Percentiles rank a stretch among this genome's conserved stretches.
phyloP scores from a whole-genome alignment of 92 coral and sea anemone genomes.

The Heliopora coerulea region DNA sequence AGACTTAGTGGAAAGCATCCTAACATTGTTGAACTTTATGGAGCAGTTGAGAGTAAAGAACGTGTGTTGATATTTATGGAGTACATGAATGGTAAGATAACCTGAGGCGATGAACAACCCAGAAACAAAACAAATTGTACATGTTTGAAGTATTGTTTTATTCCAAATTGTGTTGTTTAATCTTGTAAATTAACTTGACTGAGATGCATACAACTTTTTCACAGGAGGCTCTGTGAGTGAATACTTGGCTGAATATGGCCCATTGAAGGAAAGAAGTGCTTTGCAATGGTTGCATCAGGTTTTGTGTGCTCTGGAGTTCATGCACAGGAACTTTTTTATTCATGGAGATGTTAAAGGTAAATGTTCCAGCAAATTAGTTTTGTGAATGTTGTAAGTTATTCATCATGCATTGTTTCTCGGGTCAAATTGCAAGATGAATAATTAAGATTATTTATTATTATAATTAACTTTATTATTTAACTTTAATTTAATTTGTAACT shows the following conservation, averaged over 20 bases:
- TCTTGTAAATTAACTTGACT: too few species aligned
- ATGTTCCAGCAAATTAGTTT: background rate
- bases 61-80: slow-evolving; percentile 76
- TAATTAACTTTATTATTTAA: too few species aligned
- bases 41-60: slow-evolving; percentile 58
- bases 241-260: slow-evolving; percentile 33
- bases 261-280: slow-evolving; percentile 47
- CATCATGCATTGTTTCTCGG: too few species aligned
- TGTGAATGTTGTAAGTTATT: too few species aligned
- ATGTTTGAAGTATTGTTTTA: too few species aligned
- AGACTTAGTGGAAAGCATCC: slow-evolving; percentile 59
- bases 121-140: too few species aligned
- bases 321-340: slow-evolving; percentile 54
- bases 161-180: too few species aligned
- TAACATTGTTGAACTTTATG: slow-evolving; percentile 65
- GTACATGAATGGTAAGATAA: slow-evolving; percentile 68
- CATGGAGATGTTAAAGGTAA: slow-evolving; percentile 82
- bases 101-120: too few species aligned
- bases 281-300: slow-evolving; percentile 54
- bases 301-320: slow-evolving; percentile 47
- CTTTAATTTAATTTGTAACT: too few species aligned
- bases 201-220: background rate
- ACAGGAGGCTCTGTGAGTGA: slow-evolving; percentile 75
- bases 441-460: too few species aligned
- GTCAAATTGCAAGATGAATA: too few species aligned